Evolutionary conservation across 2,113 vertebrate genomes (phyloP), one percentile per base, ranked within the genome.

Genomic region (Carassius carassius): DNA sequence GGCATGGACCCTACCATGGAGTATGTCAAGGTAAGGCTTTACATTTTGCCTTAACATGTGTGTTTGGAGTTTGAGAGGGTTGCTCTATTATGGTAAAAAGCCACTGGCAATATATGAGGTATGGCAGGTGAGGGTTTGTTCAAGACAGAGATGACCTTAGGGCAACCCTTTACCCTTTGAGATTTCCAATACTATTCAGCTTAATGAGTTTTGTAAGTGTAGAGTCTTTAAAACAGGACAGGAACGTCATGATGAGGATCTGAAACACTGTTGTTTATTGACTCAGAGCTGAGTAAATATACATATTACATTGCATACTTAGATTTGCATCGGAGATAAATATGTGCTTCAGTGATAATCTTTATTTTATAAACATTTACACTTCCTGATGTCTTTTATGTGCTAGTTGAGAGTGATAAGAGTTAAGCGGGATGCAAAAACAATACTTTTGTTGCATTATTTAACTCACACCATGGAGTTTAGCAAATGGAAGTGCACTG

Each of bases 21-120:
- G 76, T 96, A 96, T 78, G 96, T 96, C 83, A 97, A 97, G 96
- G 96, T 97, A 97, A 90, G 94, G 78, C 79, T 63, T 67, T 7
- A 51, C 13, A 21, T 37, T 54, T 41, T 76, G 32, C 35, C 5
- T 73, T 72, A 32, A 1, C 67, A 17, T 83, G 29, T 58, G 23
- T 23, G 0, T 74, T 17, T 54, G 14, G 16, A 54, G 19, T 79
- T 62, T 54, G 37, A 19, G n/a, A 58, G 58, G 51, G n/a, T 37
- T 13, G 54, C 17, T 78, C 35, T 37, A 25, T 32, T 25, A 25
- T 47, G 16, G 60, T 44, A 44, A 63, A 37, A 79, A 44, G 58
- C 35, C 37, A 8, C 21, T 79, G 76, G 76, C 54, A n/a, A 8
- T 16, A 14, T 51, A 12, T 77, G 23, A 51, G 47, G 47, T 70